Base-by-base conservation (phyloP, 1,140 invertebrate genomes). In the Chlorops oryzae region DNA sequence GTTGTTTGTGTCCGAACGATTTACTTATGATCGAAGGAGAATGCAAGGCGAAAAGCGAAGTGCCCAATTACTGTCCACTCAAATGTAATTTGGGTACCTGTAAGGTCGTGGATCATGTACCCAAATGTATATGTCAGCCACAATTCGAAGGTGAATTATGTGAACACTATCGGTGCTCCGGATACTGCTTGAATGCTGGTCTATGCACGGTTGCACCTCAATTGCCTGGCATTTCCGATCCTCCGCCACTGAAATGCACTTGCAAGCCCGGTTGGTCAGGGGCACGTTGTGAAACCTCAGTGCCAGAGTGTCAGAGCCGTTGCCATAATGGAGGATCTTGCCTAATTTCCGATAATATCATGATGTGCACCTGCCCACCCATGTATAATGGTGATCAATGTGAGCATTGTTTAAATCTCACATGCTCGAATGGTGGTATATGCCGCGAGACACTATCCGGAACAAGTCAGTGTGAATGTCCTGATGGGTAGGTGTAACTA, bases 1-100 rank as follows among this genome's bases (percentile, higher is more conserved):
- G 73, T 2, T 90, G 87, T 59, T 70, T 81, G 21, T 90, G 86
- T 61, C 80, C 85, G 3, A 81, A 86, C 62, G 81, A 79, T 3
- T 73, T 76, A 38, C 62, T 64, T 21, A 67, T 75, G 66, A 48
- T 58, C 25, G 57, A 65, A 20, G 57, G 46, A n/a, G 18, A 59
- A 1, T 70, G 66, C 47, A 65, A 62, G 25, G 55, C 63, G 0
- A 62, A 70, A 2, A 45, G 55, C 0, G 64, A 67, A 9, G 56
- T 68, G 15, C 59, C 62, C 37, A 62, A 70, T 41, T 63, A 68
- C 37, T 77, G 75, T 54, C 65, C 68, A n/a, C 48, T 70, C 24
- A 55, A 59, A 47, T 75, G 74, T 54, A 69, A 73, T 62, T 73
- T 76, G 35, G 83, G 82, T 24, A 70, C 72, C 0, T 86, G 85